These are phyloP conservation scores for Luperina testacea DNA, from an alignment of 2,888 invertebrate genomes.

Conservation along the genomic window DNA sequence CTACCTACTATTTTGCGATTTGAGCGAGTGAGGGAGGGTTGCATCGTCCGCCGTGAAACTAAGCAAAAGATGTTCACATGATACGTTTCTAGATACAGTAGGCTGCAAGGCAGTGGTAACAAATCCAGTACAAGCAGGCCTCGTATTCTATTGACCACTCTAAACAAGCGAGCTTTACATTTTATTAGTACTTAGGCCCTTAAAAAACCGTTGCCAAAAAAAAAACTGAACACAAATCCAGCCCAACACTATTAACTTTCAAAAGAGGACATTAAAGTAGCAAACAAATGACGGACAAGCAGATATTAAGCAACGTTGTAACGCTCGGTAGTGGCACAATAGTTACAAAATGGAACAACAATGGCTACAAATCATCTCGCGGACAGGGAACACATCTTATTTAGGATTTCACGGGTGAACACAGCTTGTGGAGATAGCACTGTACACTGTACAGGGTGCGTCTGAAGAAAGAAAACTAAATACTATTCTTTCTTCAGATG, in stretches of 20 bases:
- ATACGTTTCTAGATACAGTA: not conserved
- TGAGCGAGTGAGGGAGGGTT: not conserved
- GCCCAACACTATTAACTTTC: conserved; percentile 34
- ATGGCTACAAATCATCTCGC: conserved; percentile 76
- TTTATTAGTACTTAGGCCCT: not conserved
- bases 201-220: not conserved
- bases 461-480: not conserved
- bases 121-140: not conserved
- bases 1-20: not conserved
- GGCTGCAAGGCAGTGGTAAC: too few species aligned
- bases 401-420: conserved; percentile 71
- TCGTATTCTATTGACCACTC: not conserved
- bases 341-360: conserved; percentile 68
- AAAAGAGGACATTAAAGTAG: conserved; percentile 51
- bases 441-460: not conserved
- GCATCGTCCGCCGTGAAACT: not conserved
- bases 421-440: conserved; percentile 3
- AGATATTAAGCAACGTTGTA: conserved; percentile 65
- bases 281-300: conserved; percentile 55
- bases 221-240: not conserved
- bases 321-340: conserved; percentile 54
- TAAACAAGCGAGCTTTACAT: not conserved
- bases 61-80: not conserved
- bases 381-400: conserved; percentile 68
- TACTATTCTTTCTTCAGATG: too few species aligned